Evolutionary conservation across 2,113 vertebrate species (phyloP), one percentile per base, ranked within the genome.

Genomic region (Crypturellus undulatus): DNA sequence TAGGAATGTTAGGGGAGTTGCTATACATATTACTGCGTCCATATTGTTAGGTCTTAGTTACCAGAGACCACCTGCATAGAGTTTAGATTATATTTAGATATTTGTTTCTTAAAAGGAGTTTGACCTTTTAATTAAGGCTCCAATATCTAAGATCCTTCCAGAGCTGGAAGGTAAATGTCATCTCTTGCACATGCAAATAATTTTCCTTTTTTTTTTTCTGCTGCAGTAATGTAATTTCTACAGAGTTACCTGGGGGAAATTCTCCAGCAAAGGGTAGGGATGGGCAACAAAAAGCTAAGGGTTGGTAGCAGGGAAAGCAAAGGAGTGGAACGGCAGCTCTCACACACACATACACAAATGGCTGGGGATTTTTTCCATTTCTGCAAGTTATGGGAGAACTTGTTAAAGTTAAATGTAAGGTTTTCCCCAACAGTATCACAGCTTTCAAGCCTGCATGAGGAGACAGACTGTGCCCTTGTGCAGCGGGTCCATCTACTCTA

Each of bases 61-160:
- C 26, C 75, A 63, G 67, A 54, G 82, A 34, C 68, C 71, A 62
- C 30, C 68, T 70, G 63, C 54, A 76, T 82, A 65, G 75, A 71
- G 63, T 5, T 54, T 56, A 63, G 21, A 54, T 49, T 58, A 65
- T 77, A 83, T 77, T 90, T 80, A 73, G 72, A 58, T 30, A 25
- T 52, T 54, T 89, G 85, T 43, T 83, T 88, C 79, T 70, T 60
- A 8, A 77, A 80, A 72, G 38, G 34, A 43, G 49, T 93, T 87
- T 86, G 83, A 88, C 64, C 76, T 94, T 91, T 89, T 64, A 84
- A 91, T 95, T 72, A 79, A 21, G 9, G 79, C n/a, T n/a, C 60
- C 25, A 8, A 12, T 30, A 52, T 21, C 64, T 49, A 69, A 65
- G 67, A 60, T 18, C 40, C n/a, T 83, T 45, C 43, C 30, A 79